Evolutionary conservation across 2,113 vertebrate genomes (phyloP), one percentile per base, ranked within the genome.

Genomic region (Spea multiplicata): DNA sequence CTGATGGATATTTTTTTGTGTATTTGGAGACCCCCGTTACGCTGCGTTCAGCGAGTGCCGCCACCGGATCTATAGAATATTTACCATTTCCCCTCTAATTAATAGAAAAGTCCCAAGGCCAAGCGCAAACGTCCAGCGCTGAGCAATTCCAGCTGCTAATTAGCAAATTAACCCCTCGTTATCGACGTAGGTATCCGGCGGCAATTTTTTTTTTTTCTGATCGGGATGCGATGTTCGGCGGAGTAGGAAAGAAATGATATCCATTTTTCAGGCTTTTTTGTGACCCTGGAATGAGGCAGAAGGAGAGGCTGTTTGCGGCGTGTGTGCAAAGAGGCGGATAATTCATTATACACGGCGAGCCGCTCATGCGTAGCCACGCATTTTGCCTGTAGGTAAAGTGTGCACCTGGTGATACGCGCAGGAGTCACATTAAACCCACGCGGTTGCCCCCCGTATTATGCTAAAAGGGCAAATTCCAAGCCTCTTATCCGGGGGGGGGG

Each of bases 301-400:
- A 81, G 14, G n/a, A 66, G 3, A 30, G 79, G 0, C 0, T 78
- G 55, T 76, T 84, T 74, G 59, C 8, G 66, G 73, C 83, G 68
- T 9, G 65, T 52, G 72, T 85, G 85, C 84, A 84, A 83, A 81
- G 84, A 82, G 82, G 80, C 77, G 48, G 71, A 64, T 81, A 88
- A 87, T 87, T 88, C 79, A 83, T 84, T 86, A 77, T 74, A 73
- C 50, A 61, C 0, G 3, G 80, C 80, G 82, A 88, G 84, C 83
- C 88, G 88, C 82, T 87, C 86, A 14, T 84, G 82, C 84, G 85
- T 74, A 64, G 61, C 83, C 81, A 81, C 84, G 53, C 83, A 83
- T 71, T 82, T 76, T 87, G 88, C 83, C 86, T 66, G 73, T 83
- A 84, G 86, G 84, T 87, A 83, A 77, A 80, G 82, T 64, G 81